phyloP scores from a whole-genome alignment of 2,113 vertebrate species.

The Excalfactoria chinensis region DNA sequence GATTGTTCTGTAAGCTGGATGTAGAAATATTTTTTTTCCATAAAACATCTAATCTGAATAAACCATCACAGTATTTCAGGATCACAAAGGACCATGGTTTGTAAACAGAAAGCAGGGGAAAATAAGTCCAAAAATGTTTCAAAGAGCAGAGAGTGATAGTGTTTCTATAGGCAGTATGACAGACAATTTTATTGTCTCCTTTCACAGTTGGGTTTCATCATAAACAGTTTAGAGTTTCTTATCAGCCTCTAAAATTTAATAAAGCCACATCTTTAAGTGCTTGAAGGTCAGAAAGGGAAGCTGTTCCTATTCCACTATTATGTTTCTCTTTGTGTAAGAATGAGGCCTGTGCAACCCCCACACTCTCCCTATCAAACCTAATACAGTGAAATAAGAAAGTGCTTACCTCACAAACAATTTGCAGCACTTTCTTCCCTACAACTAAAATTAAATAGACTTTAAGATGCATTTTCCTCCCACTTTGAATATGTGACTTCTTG shows the following conservation, averaged over 20 bases:
- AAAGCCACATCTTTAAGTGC: neutral
- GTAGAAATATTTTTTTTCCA: neutral
- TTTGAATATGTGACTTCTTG: slow-evolving; percentile 11
- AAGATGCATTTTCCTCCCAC: neutral
- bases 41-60: neutral
- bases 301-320: neutral
- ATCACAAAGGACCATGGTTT: neutral
- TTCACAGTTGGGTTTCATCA: neutral
- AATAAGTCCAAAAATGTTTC: neutral
- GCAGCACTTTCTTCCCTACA: neutral
- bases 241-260: neutral
- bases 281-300: neutral
- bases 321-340: neutral
- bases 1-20: neutral
- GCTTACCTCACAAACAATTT: neutral
- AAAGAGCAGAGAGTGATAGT: neutral
- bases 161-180: neutral
- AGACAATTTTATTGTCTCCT: neutral
- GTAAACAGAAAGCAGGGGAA: neutral
- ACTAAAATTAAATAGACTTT: neutral
- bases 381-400: neutral
- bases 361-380: neutral
- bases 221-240: neutral
- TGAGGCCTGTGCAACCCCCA: neutral
- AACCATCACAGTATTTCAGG: neutral